Conservation (phyloP, 2,113 vertebrate genomes). For the Pandion haliaetus region DNA sequence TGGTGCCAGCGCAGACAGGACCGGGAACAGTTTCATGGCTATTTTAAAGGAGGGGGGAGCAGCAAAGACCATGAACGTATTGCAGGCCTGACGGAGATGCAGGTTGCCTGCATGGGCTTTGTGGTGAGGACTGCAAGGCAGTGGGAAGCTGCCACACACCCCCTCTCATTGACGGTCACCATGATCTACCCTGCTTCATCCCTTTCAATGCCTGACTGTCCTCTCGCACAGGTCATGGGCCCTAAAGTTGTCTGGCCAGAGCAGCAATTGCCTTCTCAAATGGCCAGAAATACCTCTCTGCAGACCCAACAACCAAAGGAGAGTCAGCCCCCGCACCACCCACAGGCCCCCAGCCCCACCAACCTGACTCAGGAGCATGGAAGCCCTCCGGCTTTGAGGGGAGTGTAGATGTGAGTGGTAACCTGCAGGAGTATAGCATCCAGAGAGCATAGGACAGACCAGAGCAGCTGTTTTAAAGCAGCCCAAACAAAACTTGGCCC, state of each 20-base stretch:
- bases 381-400: not conserved
- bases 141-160: not conserved
- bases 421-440: not conserved
- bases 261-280: not conserved
- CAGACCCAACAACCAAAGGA: not conserved
- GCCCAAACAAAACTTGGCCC: not conserved
- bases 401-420: accelerated
- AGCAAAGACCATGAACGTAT: not conserved
- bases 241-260: not conserved
- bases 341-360: not conserved
- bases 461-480: not conserved
- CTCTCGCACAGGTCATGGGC: not conserved
- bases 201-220: not conserved
- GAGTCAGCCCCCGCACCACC: not conserved
- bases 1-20: not conserved
- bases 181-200: not conserved
- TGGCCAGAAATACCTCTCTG: not conserved
- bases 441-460: not conserved
- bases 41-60: not conserved
- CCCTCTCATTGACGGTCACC: accelerated
- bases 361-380: not conserved
- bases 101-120: not conserved
- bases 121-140: not conserved
- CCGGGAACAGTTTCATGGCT: not conserved
- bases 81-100: not conserved